Base-by-base conservation (phyloP, 35 echinoderm and acorn worm genomes). In the Apostichopus parvimensis region DNA sequence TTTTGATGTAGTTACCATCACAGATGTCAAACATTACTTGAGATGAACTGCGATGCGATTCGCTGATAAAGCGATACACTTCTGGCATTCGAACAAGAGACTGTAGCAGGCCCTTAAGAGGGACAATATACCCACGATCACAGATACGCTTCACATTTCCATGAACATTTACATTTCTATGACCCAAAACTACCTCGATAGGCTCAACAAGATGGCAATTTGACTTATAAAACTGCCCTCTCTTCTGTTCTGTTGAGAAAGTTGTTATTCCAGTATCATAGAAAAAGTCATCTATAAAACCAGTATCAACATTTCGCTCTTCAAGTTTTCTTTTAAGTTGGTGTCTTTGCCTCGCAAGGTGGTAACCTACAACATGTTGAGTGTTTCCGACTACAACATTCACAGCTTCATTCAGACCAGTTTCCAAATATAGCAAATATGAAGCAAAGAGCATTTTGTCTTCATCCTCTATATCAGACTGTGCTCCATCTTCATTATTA, bases 11-110 rank as follows among this genome's bases (percentile, higher is more conserved):
- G 25, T 96, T 45, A 1, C 57, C 28, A 64, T 96, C 90, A 83
- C 73, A 68, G 73, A 96, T 55, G 24, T 89, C 62, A 54, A 56
- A 87, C 90, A 91, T 84, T 54, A 58, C n/a, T 5, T 94, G 76
- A 94, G 84, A 20, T 88, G 22, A 54, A 45, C 34, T 72, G 58
- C 12, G 8, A 72, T 88, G 60, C 15, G 13, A 25, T 8, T 11
- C 4, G 8, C 34, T 72, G 5, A 88, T 18, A 28, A 88, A 88
- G 22, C 25, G 60, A 8, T 72, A 6, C 13, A 88, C 86, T 73
- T 88, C 86, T 13, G 84, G 84, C 57, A 87, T 87, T 87, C 66
- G 84, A 9, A 87, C 28, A 34, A 87, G 66, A 65, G 15, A 20
- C 64, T 57, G 18, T 13, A 87, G 66, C 54, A 34, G 28, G 18